Percentiles rank a stretch among this genome's conserved stretches.
These are phyloP conservation scores for Sycophaga agraensis DNA, from an alignment of 1,140 invertebrate species.

Conservation along the genomic window DNA sequence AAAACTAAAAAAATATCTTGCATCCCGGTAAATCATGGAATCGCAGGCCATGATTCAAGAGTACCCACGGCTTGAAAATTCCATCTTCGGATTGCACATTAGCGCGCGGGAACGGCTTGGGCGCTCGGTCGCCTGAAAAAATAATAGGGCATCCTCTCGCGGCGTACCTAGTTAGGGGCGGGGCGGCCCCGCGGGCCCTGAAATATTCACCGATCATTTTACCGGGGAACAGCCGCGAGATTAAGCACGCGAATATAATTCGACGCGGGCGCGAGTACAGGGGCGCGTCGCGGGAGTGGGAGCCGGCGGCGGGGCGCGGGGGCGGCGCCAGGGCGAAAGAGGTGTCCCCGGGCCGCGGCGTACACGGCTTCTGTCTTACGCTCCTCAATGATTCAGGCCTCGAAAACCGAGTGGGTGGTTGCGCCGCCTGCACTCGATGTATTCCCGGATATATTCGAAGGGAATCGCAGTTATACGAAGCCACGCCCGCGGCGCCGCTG, in stretches of 20 bases:
- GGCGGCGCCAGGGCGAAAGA: slow-evolving; percentile 31
- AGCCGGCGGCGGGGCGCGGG: neutral
- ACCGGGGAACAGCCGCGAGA: slow-evolving; percentile 21
- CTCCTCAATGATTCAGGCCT: slow-evolving; percentile 45
- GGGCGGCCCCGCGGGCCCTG: neutral
- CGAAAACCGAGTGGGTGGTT: too few relatives aligned
- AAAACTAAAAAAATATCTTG: too few relatives aligned
- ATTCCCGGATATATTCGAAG: too few relatives aligned
- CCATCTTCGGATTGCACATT: too few relatives aligned
- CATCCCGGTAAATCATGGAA: too few relatives aligned
- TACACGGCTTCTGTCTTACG: slow-evolving; percentile 50
- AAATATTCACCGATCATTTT: slow-evolving; percentile 38
- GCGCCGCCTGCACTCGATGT: too few relatives aligned
- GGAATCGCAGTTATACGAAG: too few relatives aligned
- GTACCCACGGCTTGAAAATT: too few relatives aligned
- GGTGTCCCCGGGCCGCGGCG: slow-evolving; percentile 33
- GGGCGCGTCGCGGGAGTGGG: neutral
- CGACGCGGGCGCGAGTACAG: slow-evolving; percentile 30
- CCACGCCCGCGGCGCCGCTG: too few relatives aligned
- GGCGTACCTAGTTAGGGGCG: too few relatives aligned
- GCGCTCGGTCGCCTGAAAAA: neutral
- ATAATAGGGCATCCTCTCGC: neutral
- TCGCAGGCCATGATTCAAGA: too few relatives aligned
- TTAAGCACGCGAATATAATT: slow-evolving; percentile 43
- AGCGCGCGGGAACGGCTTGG: too few relatives aligned